Base-by-base conservation (phyloP, 2,113 vertebrate genomes). In the Nettapus auritus region DNA sequence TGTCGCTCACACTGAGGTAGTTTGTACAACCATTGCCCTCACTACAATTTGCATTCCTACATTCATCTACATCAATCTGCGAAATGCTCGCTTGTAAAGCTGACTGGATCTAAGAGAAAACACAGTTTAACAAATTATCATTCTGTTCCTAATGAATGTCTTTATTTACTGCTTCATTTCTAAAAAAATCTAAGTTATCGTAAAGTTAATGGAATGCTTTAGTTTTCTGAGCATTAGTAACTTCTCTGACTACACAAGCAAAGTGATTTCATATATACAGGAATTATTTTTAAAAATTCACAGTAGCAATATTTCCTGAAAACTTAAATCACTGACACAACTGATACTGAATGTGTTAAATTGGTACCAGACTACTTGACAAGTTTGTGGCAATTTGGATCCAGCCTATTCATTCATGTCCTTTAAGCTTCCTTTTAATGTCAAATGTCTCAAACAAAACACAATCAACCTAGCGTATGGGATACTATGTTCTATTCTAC, bases 11-110 rank as follows among this genome's bases (percentile, higher is more conserved):
- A 1, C 93, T 85, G 12, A 98, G 79, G 10, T 91, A 67, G 85
- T 71, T 98, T 8, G 90, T 96, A 64, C 98, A 98, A 31, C 98
- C 97, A 0, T 91, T 96, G 9, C 98, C 91, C 9, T 97, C 97
- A 0, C 89, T 96, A 46, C 98, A 99, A 33, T 98, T 98, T 3
- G 97, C 95, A 1, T 69, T 90, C 11, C 97, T 95, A 86, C 99
- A 99, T 97, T 98, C 98, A 4, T 99, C 98, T 6, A 98, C 95
- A 2, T 98, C 97, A 2, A 99, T 96, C 82, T 98, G 98, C 53
- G 96, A 98, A 68, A 99, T 77, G 40, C 96, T 98, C 79, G 98
- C 64, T 53, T 98, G 98, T 77, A 99, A 97, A 95, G 98, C 98
- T 8, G 98, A 97, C 95, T 99, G 98, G 59, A 99, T 97, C 98